phyloP scores from a whole-genome alignment of 2,888 invertebrate genomes.

The Acleris sparsana region DNA sequence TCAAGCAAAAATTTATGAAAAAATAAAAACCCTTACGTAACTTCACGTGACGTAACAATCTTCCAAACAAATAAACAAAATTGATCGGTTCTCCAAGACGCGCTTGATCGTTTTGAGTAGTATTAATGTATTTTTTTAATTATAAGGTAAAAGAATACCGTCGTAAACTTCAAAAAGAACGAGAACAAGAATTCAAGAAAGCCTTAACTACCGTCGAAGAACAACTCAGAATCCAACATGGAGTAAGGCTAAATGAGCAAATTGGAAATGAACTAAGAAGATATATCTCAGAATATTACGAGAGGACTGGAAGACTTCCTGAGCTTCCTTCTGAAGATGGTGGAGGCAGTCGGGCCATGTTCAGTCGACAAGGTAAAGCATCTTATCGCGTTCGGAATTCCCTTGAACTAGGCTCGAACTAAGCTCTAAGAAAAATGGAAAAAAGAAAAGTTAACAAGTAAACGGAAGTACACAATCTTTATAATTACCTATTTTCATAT shows the following conservation, averaged over 20 bases:
- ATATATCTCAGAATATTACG: slow-evolving; percentile 93
- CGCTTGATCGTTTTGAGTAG: no score
- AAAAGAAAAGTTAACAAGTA: no score
- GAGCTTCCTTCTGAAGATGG: slow-evolving; percentile 96
- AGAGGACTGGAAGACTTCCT: slow-evolving; percentile 93
- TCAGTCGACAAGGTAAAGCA: slow-evolving; percentile 87
- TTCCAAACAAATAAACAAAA: no score
- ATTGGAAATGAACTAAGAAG: slow-evolving; percentile 93
- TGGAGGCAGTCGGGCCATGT: slow-evolving; percentile 93
- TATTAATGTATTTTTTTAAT: neutral
- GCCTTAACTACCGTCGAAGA: slow-evolving; percentile 85
- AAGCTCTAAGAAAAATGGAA: no score
- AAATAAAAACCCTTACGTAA: neutral
- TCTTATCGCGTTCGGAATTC: no score
- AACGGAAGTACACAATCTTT: no score
- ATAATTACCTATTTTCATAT: no score
- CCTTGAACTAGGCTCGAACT: no score
- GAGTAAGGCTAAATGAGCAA: slow-evolving; percentile 91
- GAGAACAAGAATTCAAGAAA: slow-evolving; percentile 87
- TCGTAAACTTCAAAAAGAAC: slow-evolving; percentile 86
- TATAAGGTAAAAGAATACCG: slow-evolving; percentile 79
- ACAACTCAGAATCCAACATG: slow-evolving; percentile 87
- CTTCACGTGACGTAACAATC: no score
- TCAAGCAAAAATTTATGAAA: neutral
- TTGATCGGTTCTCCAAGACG: no score